These are phyloP conservation scores for Doris montereyensis DNA, from an alignment of 2,888 invertebrate species.

Conservation along the genomic window DNA sequence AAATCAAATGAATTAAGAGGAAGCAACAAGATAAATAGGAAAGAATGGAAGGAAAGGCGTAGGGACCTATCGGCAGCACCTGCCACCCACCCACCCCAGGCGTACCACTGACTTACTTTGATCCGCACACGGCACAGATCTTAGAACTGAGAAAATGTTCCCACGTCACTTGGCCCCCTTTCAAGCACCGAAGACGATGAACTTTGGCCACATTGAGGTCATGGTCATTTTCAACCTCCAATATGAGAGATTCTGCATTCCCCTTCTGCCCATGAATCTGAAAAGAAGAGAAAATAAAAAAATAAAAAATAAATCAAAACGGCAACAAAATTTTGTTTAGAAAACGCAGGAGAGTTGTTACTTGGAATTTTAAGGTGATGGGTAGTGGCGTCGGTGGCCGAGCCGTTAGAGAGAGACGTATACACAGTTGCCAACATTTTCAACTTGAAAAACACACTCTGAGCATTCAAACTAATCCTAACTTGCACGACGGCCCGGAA, in stretches of 20 bases:
- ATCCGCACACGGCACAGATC: conserved; percentile 62
- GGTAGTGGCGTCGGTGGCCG: too few species aligned
- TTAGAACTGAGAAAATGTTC: conserved; percentile 65
- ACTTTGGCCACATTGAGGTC: conserved; percentile 55
- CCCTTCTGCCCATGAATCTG: conserved; percentile 56
- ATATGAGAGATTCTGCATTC: conserved; percentile 45
- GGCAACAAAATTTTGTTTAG: too few species aligned
- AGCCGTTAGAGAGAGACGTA: too few species aligned
- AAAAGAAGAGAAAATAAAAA: conserved; percentile 2
- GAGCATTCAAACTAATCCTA: too few species aligned
- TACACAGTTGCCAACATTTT: too few species aligned
- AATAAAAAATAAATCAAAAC: too few species aligned
- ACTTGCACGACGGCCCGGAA: too few species aligned
- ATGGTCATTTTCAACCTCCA: conserved; percentile 70
- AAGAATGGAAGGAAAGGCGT: background rate
- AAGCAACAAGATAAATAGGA: background rate
- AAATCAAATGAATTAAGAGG: too few species aligned
- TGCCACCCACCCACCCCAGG: too few species aligned
- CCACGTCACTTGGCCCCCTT: conserved; percentile 62
- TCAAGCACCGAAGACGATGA: conserved; percentile 60
- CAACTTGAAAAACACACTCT: too few species aligned
- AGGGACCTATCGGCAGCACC: background rate
- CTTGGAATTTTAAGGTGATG: too few species aligned
- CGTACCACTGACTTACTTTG: conserved; percentile 57
- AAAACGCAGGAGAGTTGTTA: too few species aligned